phyloP scores from a whole-genome alignment of 1,140 invertebrate genomes.

The Radopholus similis region DNA sequence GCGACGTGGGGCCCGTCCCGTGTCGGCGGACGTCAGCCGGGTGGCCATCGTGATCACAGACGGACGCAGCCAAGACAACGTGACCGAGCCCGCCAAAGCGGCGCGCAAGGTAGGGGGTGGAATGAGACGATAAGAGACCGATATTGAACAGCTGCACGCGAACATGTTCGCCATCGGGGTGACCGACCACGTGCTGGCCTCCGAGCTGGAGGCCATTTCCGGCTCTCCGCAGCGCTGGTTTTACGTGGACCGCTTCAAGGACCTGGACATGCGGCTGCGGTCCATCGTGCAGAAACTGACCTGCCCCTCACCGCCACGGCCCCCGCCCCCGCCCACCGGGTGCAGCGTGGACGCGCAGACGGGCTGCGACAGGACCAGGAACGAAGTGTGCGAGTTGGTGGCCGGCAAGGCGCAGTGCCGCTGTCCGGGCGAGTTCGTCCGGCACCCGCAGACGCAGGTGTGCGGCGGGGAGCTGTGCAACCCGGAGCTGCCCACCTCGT shows the following conservation, averaged over 20 bases:
- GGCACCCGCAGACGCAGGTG: slow-evolving; percentile 55
- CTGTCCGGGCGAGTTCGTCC: slow-evolving; percentile 49
- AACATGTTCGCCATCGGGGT: slow-evolving; percentile 60
- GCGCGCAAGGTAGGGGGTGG: too few relatives aligned
- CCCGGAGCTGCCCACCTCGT: slow-evolving; percentile 54
- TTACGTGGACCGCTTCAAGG: slow-evolving; percentile 60
- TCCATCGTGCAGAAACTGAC: slow-evolving; percentile 58
- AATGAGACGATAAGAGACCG: too few relatives aligned
- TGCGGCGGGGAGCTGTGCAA: slow-evolving; percentile 59
- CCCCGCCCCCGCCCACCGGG: slow-evolving; percentile 14
- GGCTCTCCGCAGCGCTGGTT: slow-evolving; percentile 50
- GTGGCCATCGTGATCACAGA: slow-evolving; percentile 60
- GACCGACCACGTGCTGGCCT: slow-evolving; percentile 58
- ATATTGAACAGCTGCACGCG: slow-evolving; percentile 43
- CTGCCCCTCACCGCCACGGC: slow-evolving; percentile 44
- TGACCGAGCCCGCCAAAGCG: slow-evolving; percentile 54
- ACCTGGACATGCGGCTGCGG: slow-evolving; percentile 56
- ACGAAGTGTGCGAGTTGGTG: slow-evolving; percentile 49
- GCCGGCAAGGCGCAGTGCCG: slow-evolving; percentile 43
- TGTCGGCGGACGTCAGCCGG: slow-evolving; percentile 46
- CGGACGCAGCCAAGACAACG: slow-evolving; percentile 59
- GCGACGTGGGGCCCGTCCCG: slow-evolving; percentile 53
- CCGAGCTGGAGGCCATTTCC: slow-evolving; percentile 55
- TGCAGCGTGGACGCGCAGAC: slow-evolving; percentile 57
- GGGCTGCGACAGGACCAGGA: slow-evolving; percentile 55